Evolutionary conservation across 2,797 vertebrate species (phyloP), one percentile per base, ranked within the genome.

Genomic region (Syndactyla subalaris): DNA sequence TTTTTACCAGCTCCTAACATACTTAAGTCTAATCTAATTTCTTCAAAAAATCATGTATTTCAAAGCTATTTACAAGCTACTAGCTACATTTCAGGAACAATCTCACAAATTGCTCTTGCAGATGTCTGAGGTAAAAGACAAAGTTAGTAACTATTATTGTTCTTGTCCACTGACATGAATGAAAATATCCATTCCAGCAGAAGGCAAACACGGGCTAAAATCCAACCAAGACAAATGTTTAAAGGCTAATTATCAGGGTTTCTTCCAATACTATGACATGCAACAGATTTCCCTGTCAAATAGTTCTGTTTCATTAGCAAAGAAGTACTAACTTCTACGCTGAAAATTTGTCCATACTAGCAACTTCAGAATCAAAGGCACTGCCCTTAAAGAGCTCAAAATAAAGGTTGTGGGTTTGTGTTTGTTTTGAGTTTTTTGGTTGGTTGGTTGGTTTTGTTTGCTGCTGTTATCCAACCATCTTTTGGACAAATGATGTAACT

Each of bases 21-120:
- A 95, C 73, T 92, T 70, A 67, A 49, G 52, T 38, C 57, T 92
- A 88, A 89, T 94, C 48, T 74, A 85, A 93, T 92, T 92, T 92
- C 36, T 77, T 83, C 79, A 32, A 89, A 89, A 88, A 88, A 61
- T 43, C 26, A 85, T 14, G 15, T 18, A 93, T 88, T 93, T 94
- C 92, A 75, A 93, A 91, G 81, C 75, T 4, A 59, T 63, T 93
- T 79, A 85, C n/a, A 89, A 84, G 43, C 65, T 43, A 72, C 46
- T 54, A 81, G 62, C 39, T 72, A 72, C 54, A 85, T 80, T 92
- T 83, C 73, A 88, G 70, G 43, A 91, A 34, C 17, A 17, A 46
- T 26, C 45, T 59, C 48, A 87, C 55, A 70, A 76, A 85, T 20
- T 58, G 24, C 43, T 91, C 57, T 85, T 93, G 58, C 57, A 72